Percentiles rank a stretch among this genome's conserved stretches.
Conservation (phyloP, 2,113 vertebrate species). For the Thryonomys swinderianus region DNA sequence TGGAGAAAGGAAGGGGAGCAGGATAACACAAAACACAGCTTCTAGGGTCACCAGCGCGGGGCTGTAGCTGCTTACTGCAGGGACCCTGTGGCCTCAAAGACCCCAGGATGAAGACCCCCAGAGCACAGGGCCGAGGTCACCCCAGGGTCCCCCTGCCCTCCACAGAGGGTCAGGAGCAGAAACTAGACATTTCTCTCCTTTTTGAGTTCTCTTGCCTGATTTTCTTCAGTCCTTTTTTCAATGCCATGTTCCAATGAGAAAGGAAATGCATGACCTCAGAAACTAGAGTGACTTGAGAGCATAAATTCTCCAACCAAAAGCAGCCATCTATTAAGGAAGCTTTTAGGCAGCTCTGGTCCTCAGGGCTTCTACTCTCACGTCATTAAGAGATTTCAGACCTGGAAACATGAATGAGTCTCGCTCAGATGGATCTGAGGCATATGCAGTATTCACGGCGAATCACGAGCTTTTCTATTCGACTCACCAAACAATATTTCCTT, state of each 20-base stretch:
- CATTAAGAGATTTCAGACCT: conserved; percentile 34
- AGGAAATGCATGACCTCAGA: background rate
- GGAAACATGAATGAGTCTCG: background rate
- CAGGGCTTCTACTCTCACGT: background rate
- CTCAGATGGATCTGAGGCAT: background rate
- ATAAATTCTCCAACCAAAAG: conserved; percentile 16
- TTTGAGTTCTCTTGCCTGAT: background rate
- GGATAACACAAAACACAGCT: background rate
- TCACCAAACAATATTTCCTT: background rate
- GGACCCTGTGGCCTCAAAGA: background rate
- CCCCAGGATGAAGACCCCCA: fast-evolving
- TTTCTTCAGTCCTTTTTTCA: background rate
- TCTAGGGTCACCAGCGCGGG: background rate
- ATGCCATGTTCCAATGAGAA: background rate
- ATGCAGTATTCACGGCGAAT: background rate
- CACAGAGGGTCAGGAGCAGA: background rate
- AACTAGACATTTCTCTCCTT: background rate
- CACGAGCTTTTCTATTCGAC: background rate
- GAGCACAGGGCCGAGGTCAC: background rate
- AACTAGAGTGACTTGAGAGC: background rate
- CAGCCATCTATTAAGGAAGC: conserved; percentile 10
- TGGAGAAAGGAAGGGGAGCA: background rate
- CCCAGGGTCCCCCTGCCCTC: background rate
- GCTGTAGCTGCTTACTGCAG: background rate
- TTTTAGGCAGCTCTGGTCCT: background rate